Evolutionary conservation across 23 tunicate genomes (phyloP), one percentile per base, ranked within the genome.

Genomic region (Clavelina lepadiformis): DNA sequence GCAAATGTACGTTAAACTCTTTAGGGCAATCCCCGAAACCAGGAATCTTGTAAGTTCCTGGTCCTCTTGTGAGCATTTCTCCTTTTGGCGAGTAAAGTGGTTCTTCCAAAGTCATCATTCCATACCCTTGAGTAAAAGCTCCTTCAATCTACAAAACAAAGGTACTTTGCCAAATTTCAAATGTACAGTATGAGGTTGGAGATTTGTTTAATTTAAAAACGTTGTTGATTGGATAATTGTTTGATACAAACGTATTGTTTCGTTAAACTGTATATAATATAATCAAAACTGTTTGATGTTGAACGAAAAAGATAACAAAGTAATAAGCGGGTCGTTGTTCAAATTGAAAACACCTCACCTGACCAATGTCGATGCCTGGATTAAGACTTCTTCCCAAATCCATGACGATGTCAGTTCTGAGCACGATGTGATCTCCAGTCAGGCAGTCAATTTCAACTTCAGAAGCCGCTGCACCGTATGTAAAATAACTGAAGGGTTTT

Each of bases 41-140:
- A 0, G 98, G 98, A 31, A 91, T 91, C 67, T 91, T 91, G 69
- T 91, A 91, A 51, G 86, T 67, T 34, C 92, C 98, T 0, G 98
- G 92, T 2, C 98, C 98, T 8, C 63, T 32, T 24, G 92, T 86
- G 31, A 89, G 45, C 55, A 91, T 27, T 6, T 67, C 73, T 5
- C 98, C 98, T 32, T 25, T 64, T 3, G 82, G 56, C 6, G 84
- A 33, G 50, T 81, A 69, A 25, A 91, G 51, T 7, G 77, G 68
- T 66, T 91, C 92, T 67, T 91, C 98, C 45, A 91, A 29, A 2
- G 88, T 78, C 37, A 77, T 56, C 79, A 91, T 18, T 31, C 98
- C 98, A 58, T 77, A 82, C 3, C 92, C 93, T 73, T 91, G 92
- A 11, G 67, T 52, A 46, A 91, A 91, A 38, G 81, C 98, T 7